Conservation (phyloP, 2,113 vertebrate species). For the Hyaena hyaena region DNA sequence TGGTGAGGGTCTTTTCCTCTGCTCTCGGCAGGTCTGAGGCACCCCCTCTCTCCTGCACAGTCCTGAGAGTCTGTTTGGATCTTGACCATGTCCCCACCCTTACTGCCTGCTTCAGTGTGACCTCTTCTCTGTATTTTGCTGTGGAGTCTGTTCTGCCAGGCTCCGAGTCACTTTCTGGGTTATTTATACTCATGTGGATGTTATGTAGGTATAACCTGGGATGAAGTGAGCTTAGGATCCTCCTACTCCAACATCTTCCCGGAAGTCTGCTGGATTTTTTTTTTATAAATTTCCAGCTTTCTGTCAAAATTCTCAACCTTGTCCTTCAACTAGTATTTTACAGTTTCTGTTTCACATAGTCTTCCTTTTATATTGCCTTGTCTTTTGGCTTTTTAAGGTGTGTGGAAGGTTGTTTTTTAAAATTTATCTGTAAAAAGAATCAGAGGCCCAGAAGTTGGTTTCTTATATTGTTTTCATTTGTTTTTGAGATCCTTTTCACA, state of each 20-base stretch:
- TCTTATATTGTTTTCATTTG: not conserved
- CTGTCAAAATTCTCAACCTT: not conserved
- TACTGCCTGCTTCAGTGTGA: too few relatives aligned
- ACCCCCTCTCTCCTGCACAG: not conserved
- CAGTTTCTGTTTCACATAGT: not conserved
- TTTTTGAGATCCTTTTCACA: not conserved
- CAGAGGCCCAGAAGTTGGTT: not conserved
- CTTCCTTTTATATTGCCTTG: not conserved
- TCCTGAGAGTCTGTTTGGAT: not conserved
- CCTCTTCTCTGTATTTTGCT: not conserved
- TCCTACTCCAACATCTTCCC: not conserved
- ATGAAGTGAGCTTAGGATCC: not conserved
- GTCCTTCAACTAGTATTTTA: not conserved
- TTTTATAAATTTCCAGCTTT: not conserved
- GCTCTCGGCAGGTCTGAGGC: not conserved
- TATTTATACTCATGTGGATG: not conserved
- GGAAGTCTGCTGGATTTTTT: not conserved
- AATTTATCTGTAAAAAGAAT: slow-evolving; percentile 4
- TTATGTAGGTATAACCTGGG: not conserved
- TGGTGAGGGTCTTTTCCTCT: too few relatives aligned
- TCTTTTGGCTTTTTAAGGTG: not conserved
- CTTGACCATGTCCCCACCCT: not conserved
- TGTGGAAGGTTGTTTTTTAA: not conserved
- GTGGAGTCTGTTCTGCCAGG: not conserved
- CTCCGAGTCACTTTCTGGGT: not conserved